phyloP scores from a whole-genome alignment of 2,113 vertebrate genomes.

The Oxyruncus cristatus region DNA sequence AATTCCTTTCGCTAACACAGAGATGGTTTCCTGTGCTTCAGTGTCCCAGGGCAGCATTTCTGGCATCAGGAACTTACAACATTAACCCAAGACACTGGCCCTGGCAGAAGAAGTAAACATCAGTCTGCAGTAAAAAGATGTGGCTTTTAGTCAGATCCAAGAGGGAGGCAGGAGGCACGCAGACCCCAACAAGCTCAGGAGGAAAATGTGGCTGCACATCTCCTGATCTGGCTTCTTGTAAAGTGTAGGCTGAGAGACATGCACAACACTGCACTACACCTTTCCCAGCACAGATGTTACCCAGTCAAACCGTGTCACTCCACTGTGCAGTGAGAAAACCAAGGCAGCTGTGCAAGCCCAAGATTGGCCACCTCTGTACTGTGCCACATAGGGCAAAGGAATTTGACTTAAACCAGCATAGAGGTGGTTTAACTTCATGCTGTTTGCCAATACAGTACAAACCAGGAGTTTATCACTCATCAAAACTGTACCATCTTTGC shows the following conservation, averaged over 20 bases:
- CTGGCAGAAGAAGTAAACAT: neutral
- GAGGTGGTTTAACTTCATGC: neutral
- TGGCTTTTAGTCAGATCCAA: neutral
- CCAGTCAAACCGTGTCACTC: neutral
- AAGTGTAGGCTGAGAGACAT: accelerated
- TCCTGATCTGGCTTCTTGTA: neutral
- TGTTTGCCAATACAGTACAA: neutral
- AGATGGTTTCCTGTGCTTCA: neutral
- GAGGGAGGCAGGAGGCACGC: neutral
- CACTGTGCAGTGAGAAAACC: neutral
- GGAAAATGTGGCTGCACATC: accelerated
- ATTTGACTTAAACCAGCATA: neutral
- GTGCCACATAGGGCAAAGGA: neutral
- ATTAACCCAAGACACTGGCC: neutral
- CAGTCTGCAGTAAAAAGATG: neutral
- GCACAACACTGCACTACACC: accelerated
- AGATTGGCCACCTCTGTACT: accelerated
- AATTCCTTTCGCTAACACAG: neutral
- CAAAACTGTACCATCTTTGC: neutral
- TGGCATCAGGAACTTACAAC: neutral
- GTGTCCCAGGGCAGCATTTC: neutral
- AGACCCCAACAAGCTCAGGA: neutral
- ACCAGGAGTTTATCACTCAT: neutral
- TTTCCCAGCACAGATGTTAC: neutral
- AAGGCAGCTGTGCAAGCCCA: neutral